Base-by-base conservation (phyloP, 2,797 vertebrate genomes). In the Anguilla obscura region DNA sequence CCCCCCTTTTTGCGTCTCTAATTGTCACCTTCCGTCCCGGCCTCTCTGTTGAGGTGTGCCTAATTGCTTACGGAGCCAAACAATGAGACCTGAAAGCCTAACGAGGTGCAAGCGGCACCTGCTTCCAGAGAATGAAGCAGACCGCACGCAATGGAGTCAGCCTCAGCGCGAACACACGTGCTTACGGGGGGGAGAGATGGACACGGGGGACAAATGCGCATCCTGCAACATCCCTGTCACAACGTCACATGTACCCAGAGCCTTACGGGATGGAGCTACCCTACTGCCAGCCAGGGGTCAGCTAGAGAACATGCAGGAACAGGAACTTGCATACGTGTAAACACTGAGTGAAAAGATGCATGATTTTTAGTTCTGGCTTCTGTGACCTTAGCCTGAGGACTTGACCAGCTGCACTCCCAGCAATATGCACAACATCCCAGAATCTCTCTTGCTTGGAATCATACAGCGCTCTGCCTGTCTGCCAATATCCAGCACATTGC, bases 31-130 rank as follows among this genome's bases (percentile, higher is more conserved):
- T 48, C 79, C 45, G 1, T n/a, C 7, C 8, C 0, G 2, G 7
- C 79, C 79, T 82, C 79, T 18, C 33, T 3, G 16, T 3, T 3
- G 71, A 48, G 79, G 79, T 82, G 40, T 9, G 79, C 40, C 79
- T 82, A 82, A 48, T 82, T 82, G 79, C 40, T 82, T 12, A 48
- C 45, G 18, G 79, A 48, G 79, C 18, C 16, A 45, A 82, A 82
- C 18, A 10, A 48, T 82, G 6, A n/a, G 24, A 50, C 79, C 79
- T 2, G 18, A 21, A 21, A n/a, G 40, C 71, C 71, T 48, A 82
- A 82, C 48, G 76, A 48, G 76, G 76, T 48, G 21, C 79, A 50
- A 82, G 16, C 6, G 21, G 24, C 79, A 82, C 45, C 40, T 48
- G 45, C 45, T 82, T 82, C 40, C 40, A 10, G 40, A 40, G 40